Conservation (phyloP, 2,113 vertebrate genomes). For the Lipotes vexillifer region DNA sequence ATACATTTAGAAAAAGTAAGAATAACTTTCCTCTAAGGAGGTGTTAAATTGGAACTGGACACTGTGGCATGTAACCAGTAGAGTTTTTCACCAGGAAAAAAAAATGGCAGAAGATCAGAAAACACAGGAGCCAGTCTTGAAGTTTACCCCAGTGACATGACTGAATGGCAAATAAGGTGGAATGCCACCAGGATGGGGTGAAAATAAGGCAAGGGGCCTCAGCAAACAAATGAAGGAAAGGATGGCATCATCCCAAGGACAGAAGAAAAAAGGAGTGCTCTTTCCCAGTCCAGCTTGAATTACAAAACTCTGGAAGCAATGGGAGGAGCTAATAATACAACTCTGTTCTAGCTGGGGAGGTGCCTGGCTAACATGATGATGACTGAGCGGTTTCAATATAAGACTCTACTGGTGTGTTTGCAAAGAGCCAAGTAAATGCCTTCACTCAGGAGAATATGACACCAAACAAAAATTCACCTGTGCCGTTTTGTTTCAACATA, state of each 20-base stretch:
- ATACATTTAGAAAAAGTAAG: constrained; percentile 47
- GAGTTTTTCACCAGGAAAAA: not conserved
- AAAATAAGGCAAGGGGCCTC: constrained; percentile 28
- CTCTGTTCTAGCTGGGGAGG: not conserved
- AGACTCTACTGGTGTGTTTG: not conserved
- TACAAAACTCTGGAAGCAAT: not conserved
- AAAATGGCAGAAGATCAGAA: constrained; percentile 52
- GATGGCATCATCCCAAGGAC: not conserved
- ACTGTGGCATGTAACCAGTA: not conserved
- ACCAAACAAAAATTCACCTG: not conserved
- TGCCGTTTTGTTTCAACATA: not conserved
- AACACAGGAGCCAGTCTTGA: not conserved
- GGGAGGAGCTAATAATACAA: constrained; percentile 25
- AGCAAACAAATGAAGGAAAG: not conserved
- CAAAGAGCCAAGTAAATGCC: not conserved
- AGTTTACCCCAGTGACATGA: constrained; percentile 27
- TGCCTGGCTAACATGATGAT: constrained; percentile 12
- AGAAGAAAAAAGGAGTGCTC: not conserved
- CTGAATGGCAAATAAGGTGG: constrained; percentile 15
- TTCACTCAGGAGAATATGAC: not conserved
- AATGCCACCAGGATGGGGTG: not conserved
- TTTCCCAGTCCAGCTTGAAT: not conserved
- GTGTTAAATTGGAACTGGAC: constrained; percentile 41
- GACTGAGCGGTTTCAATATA: constrained; percentile 48
- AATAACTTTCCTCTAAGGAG: not conserved